Evolutionary conservation across 2,797 vertebrate genomes (phyloP).

Genomic region (Phrynocephalus vlangalii): DNA sequence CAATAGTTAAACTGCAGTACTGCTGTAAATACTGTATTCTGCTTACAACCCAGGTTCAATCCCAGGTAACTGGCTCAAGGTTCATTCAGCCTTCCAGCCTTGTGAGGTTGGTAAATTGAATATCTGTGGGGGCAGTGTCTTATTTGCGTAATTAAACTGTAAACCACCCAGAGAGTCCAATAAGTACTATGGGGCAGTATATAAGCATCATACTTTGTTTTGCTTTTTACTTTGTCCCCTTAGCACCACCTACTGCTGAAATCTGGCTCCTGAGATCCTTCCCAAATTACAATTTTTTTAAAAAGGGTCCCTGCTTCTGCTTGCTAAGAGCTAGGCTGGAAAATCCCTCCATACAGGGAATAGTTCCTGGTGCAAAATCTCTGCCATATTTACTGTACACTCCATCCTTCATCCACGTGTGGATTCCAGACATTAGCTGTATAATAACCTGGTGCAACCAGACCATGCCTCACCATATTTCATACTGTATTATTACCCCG

Average conservation of each 20-base stretch:
- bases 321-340: neutral
- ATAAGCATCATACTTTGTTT: no score
- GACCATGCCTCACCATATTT: neutral
- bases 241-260: neutral
- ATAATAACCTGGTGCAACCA: neutral
- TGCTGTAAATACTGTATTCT: no score
- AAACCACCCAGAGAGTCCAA: no score
- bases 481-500: neutral
- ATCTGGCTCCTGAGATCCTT: neutral
- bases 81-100: no score
- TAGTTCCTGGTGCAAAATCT: neutral
- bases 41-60: no score
- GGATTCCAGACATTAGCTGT: neutral
- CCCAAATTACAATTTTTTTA: neutral
- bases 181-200: no score
- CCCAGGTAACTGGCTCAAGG: no score
- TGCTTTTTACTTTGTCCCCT: neutral
- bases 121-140: no score
- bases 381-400: neutral
- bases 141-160: no score
- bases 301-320: neutral
- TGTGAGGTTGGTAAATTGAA: no score
- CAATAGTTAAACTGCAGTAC: no score
- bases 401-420: neutral
- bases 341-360: neutral